Evolutionary conservation across 2,797 vertebrate species (phyloP).

Genomic region (Lagodon rhomboides): DNA sequence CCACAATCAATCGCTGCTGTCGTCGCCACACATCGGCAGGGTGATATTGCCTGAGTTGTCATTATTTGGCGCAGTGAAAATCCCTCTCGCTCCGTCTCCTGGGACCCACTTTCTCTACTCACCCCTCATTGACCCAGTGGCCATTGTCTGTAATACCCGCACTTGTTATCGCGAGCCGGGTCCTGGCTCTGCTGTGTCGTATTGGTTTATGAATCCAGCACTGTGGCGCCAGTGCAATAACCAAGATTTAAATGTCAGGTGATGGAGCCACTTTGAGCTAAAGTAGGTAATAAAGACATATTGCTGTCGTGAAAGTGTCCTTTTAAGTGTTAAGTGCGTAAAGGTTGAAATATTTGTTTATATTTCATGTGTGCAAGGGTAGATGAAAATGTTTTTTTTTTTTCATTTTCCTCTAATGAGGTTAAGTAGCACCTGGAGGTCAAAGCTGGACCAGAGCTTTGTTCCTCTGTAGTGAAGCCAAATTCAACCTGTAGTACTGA

Average conservation of each 20-base stretch:
- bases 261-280: conserved; percentile 64
- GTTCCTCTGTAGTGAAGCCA: conserved; percentile 37
- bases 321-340: conserved; percentile 45
- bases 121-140: conserved; percentile 74
- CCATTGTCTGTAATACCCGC: conserved; percentile 63
- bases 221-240: conserved; percentile 71
- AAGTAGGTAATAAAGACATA: conserved; percentile 73
- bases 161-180: conserved; percentile 36
- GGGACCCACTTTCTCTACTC: conserved; percentile 63
- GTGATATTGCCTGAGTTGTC: conserved; percentile 74
- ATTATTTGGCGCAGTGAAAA: conserved; percentile 75
- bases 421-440: conserved; percentile 52
- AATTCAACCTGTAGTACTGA: conserved; percentile 42
- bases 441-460: conserved; percentile 30
- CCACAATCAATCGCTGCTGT: conserved; percentile 67
- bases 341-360: conserved; percentile 49
- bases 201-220: conserved; percentile 70
- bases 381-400: conserved; percentile 5
- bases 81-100: conserved; percentile 62
- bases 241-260: conserved; percentile 76
- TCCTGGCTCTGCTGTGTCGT: conserved; percentile 55
- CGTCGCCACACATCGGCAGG: conserved; percentile 58
- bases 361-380: not conserved
- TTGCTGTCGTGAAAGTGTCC: conserved; percentile 23
- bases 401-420: conserved; percentile 56